Evolutionary conservation across 2,797 vertebrate genomes (phyloP), one percentile per base, ranked within the genome.

Genomic region (Okamejei kenojei): DNA sequence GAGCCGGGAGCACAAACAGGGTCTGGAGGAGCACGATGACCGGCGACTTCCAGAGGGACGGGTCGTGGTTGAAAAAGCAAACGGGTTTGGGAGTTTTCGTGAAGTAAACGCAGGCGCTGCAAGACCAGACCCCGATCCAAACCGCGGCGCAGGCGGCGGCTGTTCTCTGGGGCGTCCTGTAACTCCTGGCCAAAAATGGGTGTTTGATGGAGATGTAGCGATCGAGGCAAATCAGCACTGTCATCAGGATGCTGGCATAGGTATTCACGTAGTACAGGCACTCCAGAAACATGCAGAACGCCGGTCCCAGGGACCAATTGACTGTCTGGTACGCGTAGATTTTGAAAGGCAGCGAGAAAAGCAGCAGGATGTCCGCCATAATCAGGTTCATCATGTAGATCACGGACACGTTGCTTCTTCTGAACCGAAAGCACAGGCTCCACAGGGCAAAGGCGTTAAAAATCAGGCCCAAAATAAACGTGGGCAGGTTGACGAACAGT

Each of bases 331-430:
- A 93, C 23, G 96, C 93, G 15, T 94, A 95, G n/a, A 96, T 95
- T 93, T 96, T 94, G n/a, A 97, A 96, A 0, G 98, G 97, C 38
- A 98, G 94, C 93, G 95, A 96, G 54, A 97, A 93, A 90, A 98
- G 94, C 93, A 98, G 95, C 91, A 96, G 93, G 35, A 95, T 95
- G 94, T 95, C 95, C 9, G 96, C 96, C 29, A 95, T 0, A 1
- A 74, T 93, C 94, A 97, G 94, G 94, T 96, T 97, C 81, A 96
- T 88, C 95, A 96, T 96, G 95, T 96, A 97, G 94, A 97, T 93
- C 93, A 95, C 95, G 0, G 95, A 97, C 26, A 29, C 90, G 96
- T 96, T 96, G 96, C 96, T 97, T 71, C 71, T 68, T 0, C 13
- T n/a, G 63, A 94, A 80, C 79, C 79, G 94, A 93, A 84, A 45